Evolutionary conservation across 2,797 vertebrate genomes (phyloP).

Genomic region (Tangara arthus): DNA sequence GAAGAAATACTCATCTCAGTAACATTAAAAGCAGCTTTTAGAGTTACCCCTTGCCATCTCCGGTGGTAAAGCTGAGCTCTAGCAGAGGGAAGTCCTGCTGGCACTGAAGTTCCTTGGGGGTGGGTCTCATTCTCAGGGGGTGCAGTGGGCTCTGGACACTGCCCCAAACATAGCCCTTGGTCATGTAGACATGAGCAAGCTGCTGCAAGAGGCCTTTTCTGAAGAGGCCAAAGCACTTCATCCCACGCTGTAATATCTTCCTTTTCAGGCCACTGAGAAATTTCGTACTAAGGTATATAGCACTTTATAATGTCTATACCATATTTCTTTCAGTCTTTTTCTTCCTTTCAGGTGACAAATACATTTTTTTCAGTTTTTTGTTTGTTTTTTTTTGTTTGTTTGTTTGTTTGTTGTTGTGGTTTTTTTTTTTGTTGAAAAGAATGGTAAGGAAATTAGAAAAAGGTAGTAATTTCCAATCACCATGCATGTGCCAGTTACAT

Average conservation of each 20-base stretch:
- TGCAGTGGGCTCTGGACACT: background rate
- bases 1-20: background rate
- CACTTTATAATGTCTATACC: background rate
- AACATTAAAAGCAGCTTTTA: background rate
- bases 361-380: background rate
- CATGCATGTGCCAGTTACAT: fast-evolving
- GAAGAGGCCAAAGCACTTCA: background rate
- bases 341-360: background rate
- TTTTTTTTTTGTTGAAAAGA: background rate
- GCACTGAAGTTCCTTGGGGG: fast-evolving
- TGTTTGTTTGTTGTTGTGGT: background rate
- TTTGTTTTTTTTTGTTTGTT: background rate
- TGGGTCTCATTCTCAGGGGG: background rate
- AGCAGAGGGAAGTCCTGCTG: background rate
- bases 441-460: background rate
- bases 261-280: background rate
- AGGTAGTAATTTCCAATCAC: background rate
- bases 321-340: background rate
- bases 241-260: background rate
- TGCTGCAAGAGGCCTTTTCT: background rate
- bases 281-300: background rate
- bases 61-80: background rate
- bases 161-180: background rate
- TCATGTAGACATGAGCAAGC: background rate
- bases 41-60: background rate